phyloP scores from a whole-genome alignment of 2,888 invertebrate species.

The Zygogramma bicolorata region DNA sequence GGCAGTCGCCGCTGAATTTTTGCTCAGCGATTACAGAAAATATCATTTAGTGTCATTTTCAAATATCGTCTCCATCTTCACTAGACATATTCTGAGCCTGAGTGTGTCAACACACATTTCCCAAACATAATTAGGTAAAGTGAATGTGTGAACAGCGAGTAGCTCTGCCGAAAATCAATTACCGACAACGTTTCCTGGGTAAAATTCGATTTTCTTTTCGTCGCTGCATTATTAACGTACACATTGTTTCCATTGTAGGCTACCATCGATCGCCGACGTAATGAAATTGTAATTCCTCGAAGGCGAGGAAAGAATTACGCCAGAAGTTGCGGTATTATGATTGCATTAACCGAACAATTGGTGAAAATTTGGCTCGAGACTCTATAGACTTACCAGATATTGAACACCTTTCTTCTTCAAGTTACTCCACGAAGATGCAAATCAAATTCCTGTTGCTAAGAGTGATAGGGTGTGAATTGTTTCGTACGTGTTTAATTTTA shows the following conservation, averaged over 20 bases:
- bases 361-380: background rate
- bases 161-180: background rate
- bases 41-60: background rate
- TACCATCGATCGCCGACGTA: background rate
- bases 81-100: background rate
- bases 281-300: background rate
- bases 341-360: background rate
- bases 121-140: background rate
- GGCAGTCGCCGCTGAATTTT: too few species aligned
- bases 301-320: background rate
- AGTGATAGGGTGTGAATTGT: too few species aligned
- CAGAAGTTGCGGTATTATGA: background rate
- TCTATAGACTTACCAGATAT: background rate
- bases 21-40: too few species aligned
- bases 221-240: background rate
- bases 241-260: background rate
- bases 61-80: background rate
- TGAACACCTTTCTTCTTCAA: background rate
- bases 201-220: conserved; percentile 6
- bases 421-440: too few species aligned
- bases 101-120: background rate
- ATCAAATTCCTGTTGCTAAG: too few species aligned
- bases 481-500: too few species aligned
- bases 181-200: background rate
- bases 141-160: background rate